Percentiles rank a stretch among this genome's conserved stretches.
phyloP scores from a whole-genome alignment of 2,113 vertebrate genomes.

The Daphoenositta chrysoptera region DNA sequence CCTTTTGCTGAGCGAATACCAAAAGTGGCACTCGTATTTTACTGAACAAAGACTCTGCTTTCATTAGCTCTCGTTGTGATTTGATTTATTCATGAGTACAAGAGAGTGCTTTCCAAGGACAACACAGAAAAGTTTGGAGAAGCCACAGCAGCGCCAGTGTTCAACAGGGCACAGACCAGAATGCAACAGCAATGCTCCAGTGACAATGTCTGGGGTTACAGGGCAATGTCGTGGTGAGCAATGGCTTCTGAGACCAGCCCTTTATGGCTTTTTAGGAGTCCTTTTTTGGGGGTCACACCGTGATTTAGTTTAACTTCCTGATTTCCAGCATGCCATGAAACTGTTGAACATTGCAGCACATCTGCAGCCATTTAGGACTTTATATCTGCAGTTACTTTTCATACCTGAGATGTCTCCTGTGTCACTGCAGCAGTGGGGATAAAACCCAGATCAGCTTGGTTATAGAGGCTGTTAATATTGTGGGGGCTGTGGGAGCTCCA shows the following conservation, averaged over 20 bases:
- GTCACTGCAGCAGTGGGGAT: background rate
- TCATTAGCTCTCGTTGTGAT: background rate
- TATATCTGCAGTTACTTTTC: background rate
- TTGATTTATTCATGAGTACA: constrained; percentile 10
- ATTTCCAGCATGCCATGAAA: background rate
- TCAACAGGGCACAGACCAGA: background rate
- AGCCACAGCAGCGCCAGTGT: background rate
- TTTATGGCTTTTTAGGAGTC: background rate
- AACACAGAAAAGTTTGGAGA: background rate
- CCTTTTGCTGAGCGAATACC: background rate
- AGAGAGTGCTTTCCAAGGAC: background rate
- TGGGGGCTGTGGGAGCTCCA: rapidly evolving
- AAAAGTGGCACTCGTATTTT: background rate
- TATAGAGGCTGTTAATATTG: background rate
- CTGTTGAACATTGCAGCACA: background rate
- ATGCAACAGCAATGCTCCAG: background rate
- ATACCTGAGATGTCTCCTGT: background rate
- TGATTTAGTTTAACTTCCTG: background rate
- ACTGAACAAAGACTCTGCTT: background rate
- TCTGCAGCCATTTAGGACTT: background rate
- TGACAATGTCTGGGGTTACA: background rate
- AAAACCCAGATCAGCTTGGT: background rate
- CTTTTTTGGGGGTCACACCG: background rate
- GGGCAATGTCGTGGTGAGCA: background rate
- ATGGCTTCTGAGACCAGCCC: background rate